phyloP scores from a whole-genome alignment of 2,888 invertebrate species.

The Sinelater perroti region DNA sequence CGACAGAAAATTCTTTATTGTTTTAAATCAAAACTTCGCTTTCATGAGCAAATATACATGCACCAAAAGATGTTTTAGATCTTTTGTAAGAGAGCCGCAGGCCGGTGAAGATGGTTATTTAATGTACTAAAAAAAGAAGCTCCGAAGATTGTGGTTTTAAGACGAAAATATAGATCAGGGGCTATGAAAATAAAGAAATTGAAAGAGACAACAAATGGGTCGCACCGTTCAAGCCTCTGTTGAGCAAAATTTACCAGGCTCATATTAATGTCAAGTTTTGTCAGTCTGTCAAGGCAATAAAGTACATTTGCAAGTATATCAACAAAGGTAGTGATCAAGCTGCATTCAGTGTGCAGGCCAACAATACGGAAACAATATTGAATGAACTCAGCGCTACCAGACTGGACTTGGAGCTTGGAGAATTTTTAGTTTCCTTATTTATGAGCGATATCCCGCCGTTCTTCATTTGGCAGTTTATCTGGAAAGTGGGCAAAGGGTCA shows the following conservation, averaged over 20 bases:
- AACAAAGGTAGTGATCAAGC: constrained; percentile 47
- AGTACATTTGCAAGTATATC: constrained; percentile 59
- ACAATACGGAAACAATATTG: constrained; percentile 45
- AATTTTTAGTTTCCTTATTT: constrained; percentile 39
- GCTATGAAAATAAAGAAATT: constrained; percentile 31
- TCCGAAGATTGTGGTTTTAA: too few species aligned
- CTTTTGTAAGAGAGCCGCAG: too few species aligned
- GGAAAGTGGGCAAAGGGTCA: constrained; percentile 37
- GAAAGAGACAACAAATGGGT: constrained; percentile 52
- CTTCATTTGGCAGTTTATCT: constrained; percentile 44
- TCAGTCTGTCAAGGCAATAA: constrained; percentile 56
- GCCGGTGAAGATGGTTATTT: too few species aligned
- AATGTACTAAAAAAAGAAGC: too few species aligned
- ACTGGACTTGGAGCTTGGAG: constrained; percentile 50
- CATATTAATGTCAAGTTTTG: constrained; percentile 55
- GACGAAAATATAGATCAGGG: too few species aligned
- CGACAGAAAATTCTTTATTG: too few species aligned
- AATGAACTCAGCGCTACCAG: too few species aligned
- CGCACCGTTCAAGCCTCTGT: constrained; percentile 51
- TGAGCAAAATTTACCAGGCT: constrained; percentile 45
- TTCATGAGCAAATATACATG: too few species aligned
- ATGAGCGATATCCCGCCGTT: constrained; percentile 49
- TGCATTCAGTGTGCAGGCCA: constrained; percentile 38
- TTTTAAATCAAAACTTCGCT: too few species aligned
- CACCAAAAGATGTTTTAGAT: too few species aligned